Conservation (phyloP, 2,888 invertebrate genomes). For the Synergus laeviventris region DNA sequence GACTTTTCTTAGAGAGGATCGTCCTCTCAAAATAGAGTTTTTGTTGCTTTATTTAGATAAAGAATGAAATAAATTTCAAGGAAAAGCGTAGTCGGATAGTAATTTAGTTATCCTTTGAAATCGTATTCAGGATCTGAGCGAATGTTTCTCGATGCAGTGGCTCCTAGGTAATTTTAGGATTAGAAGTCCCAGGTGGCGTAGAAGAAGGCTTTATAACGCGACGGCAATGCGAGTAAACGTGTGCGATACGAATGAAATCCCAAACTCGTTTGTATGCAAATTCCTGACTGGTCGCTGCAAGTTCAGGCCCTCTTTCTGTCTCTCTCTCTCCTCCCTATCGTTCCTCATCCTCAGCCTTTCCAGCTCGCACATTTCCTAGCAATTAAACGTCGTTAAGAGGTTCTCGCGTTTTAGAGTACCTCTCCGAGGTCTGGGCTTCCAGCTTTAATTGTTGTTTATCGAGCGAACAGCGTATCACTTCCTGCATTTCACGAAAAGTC, state of each 20-base stretch:
- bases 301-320: constrained; percentile 43
- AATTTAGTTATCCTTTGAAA: constrained; percentile 25
- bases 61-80: background rate
- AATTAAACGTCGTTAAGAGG: constrained; percentile 67
- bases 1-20: too few relatives aligned
- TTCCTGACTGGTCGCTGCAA: constrained; percentile 53
- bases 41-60: background rate
- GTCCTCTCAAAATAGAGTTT: too few relatives aligned
- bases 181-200: constrained; percentile 39
- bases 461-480: constrained; percentile 53
- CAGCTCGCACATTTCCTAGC: constrained; percentile 54
- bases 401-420: constrained; percentile 59
- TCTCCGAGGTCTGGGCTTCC: constrained; percentile 50
- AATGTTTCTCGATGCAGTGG: constrained; percentile 7
- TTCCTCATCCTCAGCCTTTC: constrained; percentile 47
- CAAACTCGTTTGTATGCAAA: constrained; percentile 71
- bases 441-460: constrained; percentile 66
- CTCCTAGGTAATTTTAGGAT: constrained; percentile 32
- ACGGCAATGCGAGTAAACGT: constrained; percentile 34
- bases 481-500: constrained; percentile 25
- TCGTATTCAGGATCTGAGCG: constrained; percentile 2
- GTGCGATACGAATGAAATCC: constrained; percentile 64
- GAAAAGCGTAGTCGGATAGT: background rate
- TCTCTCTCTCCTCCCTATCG: constrained; percentile 35
- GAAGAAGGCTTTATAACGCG: constrained; percentile 28